Conservation (phyloP, 1,140 invertebrate genomes). For the Drosophila ogumai region DNA sequence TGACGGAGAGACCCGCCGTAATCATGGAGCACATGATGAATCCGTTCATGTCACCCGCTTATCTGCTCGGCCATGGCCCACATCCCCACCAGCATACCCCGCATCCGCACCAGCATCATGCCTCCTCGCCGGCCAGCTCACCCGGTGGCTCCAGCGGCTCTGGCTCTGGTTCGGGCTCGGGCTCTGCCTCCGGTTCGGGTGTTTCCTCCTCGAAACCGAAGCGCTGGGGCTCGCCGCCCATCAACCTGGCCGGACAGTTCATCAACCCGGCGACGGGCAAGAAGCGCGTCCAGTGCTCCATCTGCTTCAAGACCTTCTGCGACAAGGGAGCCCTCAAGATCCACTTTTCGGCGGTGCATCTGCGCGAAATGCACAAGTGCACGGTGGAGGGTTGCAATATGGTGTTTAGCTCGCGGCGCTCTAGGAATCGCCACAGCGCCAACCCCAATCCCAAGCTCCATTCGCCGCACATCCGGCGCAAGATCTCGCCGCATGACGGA, state of each 20-base stretch:
- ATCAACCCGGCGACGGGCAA: slow-evolving; percentile 97
- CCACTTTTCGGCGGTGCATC: slow-evolving; percentile 98
- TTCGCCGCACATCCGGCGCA: slow-evolving; percentile 95
- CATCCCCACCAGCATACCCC: slow-evolving; percentile 32
- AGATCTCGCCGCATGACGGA: slow-evolving; percentile 96
- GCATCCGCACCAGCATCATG: slow-evolving; percentile 32
- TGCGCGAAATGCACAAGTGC: slow-evolving; percentile 91
- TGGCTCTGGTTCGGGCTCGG: background rate
- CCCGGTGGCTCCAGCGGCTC: slow-evolving; percentile 45
- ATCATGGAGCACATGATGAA: slow-evolving; percentile 82
- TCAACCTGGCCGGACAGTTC: slow-evolving; percentile 94
- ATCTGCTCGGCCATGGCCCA: slow-evolving; percentile 65
- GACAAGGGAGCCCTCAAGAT: slow-evolving; percentile 99
- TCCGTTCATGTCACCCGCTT: slow-evolving; percentile 76
- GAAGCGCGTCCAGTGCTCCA: slow-evolving; percentile 98
- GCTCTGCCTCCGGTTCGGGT: background rate
- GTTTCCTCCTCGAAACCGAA: slow-evolving; percentile 62
- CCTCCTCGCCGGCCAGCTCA: slow-evolving; percentile 70
- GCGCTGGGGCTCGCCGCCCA: slow-evolving; percentile 87
- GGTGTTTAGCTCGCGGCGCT: slow-evolving; percentile 91
- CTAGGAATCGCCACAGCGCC: slow-evolving; percentile 93
- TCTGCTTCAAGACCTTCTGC: slow-evolving; percentile 99
- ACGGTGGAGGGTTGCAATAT: slow-evolving; percentile 92
- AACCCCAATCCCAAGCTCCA: slow-evolving; percentile 99
- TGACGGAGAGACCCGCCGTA: background rate